phyloP scores from a whole-genome alignment of 2,888 invertebrate species.

The Leucania comma region DNA sequence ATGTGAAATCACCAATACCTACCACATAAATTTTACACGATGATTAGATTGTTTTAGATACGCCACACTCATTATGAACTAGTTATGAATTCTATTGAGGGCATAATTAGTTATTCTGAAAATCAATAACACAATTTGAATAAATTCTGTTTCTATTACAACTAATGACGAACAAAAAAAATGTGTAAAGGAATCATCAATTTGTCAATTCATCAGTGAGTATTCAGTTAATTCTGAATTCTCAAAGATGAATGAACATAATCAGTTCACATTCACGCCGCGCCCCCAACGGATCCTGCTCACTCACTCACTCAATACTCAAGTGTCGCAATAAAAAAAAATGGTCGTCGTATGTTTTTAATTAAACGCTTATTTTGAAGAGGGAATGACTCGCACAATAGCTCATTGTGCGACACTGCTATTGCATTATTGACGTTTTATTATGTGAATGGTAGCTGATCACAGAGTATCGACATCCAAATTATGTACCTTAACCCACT shows the following conservation, averaged over 20 bases:
- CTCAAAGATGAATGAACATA: slow-evolving; percentile 73
- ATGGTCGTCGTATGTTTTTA: slow-evolving; percentile 74
- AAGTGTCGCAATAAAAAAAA: slow-evolving; percentile 68
- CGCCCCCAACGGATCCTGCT: slow-evolving; percentile 61
- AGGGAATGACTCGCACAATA: slow-evolving; percentile 76
- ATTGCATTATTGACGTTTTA: slow-evolving; percentile 74
- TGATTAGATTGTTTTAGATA: slow-evolving; percentile 41
- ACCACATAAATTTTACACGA: slow-evolving; percentile 29
- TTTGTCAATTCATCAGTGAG: slow-evolving; percentile 77
- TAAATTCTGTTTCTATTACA: slow-evolving; percentile 51
- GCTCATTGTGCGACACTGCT: slow-evolving; percentile 75
- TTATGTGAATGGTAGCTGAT: slow-evolving; percentile 68
- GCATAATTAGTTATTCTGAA: slow-evolving; percentile 30
- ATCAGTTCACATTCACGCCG: slow-evolving; percentile 73
- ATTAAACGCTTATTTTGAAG: slow-evolving; percentile 79
- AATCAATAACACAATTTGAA: slow-evolving; percentile 50
- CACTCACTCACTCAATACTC: slow-evolving; percentile 63
- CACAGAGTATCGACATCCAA: slow-evolving; percentile 13
- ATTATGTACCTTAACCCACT: slow-evolving; percentile 35
- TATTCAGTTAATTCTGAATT: slow-evolving; percentile 71
- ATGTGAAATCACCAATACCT: slow-evolving; percentile 45
- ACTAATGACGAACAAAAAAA: slow-evolving; percentile 61
- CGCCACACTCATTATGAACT: slow-evolving; percentile 16
- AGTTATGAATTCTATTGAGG: slow-evolving; percentile 19
- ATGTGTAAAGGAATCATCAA: slow-evolving; percentile 64